Conservation (phyloP, 64 coral and sea anemone genomes). For the Dendronephthya gigantea region DNA sequence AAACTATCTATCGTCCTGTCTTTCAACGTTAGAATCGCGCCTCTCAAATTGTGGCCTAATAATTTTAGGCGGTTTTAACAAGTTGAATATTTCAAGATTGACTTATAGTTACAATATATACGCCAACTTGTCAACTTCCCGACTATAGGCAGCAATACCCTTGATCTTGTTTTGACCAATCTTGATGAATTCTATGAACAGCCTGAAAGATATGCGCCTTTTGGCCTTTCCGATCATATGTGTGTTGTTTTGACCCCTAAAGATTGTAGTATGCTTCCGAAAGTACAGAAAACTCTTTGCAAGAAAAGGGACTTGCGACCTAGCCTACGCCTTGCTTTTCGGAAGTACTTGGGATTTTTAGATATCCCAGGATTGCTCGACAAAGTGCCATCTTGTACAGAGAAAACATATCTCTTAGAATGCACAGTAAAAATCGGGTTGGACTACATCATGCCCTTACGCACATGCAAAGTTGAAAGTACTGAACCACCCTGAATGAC, state of each 20-base stretch:
- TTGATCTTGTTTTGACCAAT: background rate
- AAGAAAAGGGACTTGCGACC: slow-evolving; percentile 22
- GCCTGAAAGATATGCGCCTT: background rate
- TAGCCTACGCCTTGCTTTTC: slow-evolving; percentile 24
- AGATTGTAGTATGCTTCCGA: background rate
- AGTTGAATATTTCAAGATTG: background rate
- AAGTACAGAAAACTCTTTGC: background rate
- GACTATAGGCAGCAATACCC: background rate
- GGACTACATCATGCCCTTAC: background rate
- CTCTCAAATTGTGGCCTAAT: background rate
- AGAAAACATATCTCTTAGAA: slow-evolving; percentile 38
- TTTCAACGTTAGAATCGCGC: background rate
- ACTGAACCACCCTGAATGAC: slow-evolving; percentile 36
- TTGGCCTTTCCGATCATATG: background rate
- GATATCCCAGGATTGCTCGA: slow-evolving; percentile 25
- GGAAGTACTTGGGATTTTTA: background rate
- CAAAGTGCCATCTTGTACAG: slow-evolving; percentile 9
- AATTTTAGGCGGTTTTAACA: background rate
- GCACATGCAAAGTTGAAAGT: background rate
- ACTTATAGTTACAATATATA: background rate
- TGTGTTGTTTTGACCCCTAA: background rate
- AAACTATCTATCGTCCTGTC: background rate
- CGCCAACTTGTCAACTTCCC: too few species aligned
- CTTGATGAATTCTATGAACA: background rate
- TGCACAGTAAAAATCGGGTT: slow-evolving; percentile 32